Evolutionary conservation across 2,797 vertebrate genomes (phyloP).

Genomic region (Lepilemur ruficaudatus): DNA sequence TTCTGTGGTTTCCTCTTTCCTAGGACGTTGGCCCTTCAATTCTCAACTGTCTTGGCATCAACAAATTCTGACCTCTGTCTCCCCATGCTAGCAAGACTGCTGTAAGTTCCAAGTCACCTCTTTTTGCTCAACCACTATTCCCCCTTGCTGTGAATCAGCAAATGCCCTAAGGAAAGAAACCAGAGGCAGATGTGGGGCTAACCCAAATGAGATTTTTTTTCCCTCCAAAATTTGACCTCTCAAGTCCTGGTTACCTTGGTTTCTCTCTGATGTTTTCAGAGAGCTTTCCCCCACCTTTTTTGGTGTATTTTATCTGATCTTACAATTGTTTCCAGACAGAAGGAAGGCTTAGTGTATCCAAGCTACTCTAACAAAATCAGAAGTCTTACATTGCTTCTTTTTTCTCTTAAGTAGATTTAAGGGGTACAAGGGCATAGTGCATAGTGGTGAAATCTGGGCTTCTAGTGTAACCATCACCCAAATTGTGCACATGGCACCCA

Average conservation of each 20-base stretch:
- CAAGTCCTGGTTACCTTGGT: neutral
- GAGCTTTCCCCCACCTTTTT: neutral
- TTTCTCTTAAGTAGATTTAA: too few species aligned
- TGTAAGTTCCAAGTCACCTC: neutral
- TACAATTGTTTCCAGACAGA: neutral
- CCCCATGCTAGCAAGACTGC: neutral
- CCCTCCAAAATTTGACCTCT: neutral
- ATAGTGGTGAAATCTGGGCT: too few species aligned
- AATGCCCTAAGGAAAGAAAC: neutral
- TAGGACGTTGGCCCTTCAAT: neutral
- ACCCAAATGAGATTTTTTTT: neutral
- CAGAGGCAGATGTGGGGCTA: neutral
- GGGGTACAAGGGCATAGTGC: too few species aligned
- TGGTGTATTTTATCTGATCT: neutral
- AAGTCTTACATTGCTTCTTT: neutral
- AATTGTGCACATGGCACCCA: too few species aligned
- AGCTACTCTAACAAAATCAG: neutral
- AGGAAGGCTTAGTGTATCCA: neutral
- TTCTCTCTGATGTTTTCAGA: neutral
- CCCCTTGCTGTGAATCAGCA: neutral
- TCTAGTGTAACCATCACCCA: too few species aligned
- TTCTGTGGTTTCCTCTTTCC: neutral
- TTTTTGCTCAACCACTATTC: neutral
- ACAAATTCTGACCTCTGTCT: neutral
- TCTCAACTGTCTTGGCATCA: neutral